Evolutionary conservation across 1,140 invertebrate genomes (phyloP), one percentile per base, ranked within the genome.

Genomic region (Potamilus streckersoni): DNA sequence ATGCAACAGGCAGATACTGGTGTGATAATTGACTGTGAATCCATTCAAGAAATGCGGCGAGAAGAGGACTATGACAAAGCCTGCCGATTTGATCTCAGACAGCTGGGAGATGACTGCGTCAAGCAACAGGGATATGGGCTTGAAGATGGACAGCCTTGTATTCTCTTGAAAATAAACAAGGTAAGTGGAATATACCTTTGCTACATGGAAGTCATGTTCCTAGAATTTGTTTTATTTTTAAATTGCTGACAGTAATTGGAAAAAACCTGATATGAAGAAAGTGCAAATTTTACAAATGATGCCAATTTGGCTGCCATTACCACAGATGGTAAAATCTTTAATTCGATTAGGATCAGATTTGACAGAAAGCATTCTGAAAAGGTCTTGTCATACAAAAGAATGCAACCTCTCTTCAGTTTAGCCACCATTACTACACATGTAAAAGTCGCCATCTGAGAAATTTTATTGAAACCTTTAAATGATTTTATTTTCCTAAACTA

Each of bases 51-150:
- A 55, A 58, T 71, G 62, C 71, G 82, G 62, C 74, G 74, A 27
- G 15, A 71, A 19, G 65, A 74, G 2, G 80, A 87, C 16, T 76
- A 83, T 67, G 74, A 84, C 69, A 84, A 81, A 72, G 81, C 82
- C 23, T 87, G 86, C 69, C 55, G 78, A 64, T 85, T 85, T 80
- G 84, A 87, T 55, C 73, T 86, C 17, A 70, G 57, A 11, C 79
- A 83, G 23, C 80, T 85, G 38, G 81, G 80, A 60, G 72, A 79
- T 38, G 85, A 86, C 72, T 87, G 85, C 80, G 82, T 87, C 20
- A 87, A 87, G 73, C 84, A 87, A 55, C 83, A 89, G 71, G 87
- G 89, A 19, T 89, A 82, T 78, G 88, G 87, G 16, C 88, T 84
- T 80, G 82, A 86, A 66, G 81, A 84, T 66, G 87, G 86, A 38